Percentiles rank a stretch among this genome's conserved stretches.
Evolutionary conservation across 2,797 vertebrate species (phyloP).

Genomic region (Aldrovandia affinis): DNA sequence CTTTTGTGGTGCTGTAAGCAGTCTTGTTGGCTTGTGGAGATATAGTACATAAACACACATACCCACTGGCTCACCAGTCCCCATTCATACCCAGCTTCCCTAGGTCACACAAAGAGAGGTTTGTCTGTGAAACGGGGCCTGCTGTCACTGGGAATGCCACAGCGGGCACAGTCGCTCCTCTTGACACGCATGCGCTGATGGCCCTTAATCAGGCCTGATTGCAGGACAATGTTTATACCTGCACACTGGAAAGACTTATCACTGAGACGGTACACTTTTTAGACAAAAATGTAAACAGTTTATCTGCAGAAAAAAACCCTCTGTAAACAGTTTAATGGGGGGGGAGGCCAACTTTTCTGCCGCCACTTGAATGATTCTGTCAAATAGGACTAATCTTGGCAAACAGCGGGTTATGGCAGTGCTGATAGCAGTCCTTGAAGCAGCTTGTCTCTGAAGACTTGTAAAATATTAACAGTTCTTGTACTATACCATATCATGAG

Average conservation of each 20-base stretch:
- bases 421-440: neutral
- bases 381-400: slow-evolving; percentile 21
- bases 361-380: slow-evolving; percentile 14
- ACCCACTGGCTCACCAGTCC: neutral
- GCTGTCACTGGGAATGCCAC: neutral
- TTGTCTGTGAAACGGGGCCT: neutral
- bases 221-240: neutral
- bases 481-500: slow-evolving; percentile 18
- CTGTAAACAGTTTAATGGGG: neutral
- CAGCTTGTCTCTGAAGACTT: neutral
- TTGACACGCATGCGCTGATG: neutral
- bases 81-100: neutral
- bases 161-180: neutral
- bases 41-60: neutral
- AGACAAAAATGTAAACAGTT: slow-evolving; percentile 29
- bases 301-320: slow-evolving; percentile 16
- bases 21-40: neutral
- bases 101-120: neutral
- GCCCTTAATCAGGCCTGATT: slow-evolving; percentile 1
- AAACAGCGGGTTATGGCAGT: neutral
- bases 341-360: neutral
- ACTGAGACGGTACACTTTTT: neutral
- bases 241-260: slow-evolving; percentile 10
- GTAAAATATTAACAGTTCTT: slow-evolving; percentile 40
- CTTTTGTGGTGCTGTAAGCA: slow-evolving; percentile 6